Conservation (phyloP, 2,888 invertebrate species). For the Venusia cambrica region DNA sequence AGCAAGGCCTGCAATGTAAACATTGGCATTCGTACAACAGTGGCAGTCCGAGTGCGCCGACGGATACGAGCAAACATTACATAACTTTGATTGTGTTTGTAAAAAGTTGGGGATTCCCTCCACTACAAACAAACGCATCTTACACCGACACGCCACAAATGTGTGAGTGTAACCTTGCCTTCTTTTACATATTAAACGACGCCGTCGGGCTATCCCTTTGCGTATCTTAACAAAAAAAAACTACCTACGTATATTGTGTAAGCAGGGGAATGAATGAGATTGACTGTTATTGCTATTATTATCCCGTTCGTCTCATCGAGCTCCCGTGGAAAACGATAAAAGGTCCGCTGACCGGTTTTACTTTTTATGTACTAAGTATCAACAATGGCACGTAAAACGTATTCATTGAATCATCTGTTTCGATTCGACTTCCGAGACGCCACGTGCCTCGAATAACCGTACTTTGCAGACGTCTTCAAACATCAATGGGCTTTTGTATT, state of each 20-base stretch:
- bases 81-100: slow-evolving; percentile 82
- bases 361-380: slow-evolving; percentile 72
- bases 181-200: slow-evolving; percentile 80
- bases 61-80: slow-evolving; percentile 78
- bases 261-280: slow-evolving; percentile 75
- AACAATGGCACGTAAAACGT: slow-evolving; percentile 76
- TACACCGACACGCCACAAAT: slow-evolving; percentile 57
- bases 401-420: slow-evolving; percentile 72
- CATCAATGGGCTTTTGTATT: slow-evolving; percentile 30
- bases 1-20: slow-evolving; percentile 69
- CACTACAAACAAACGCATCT: slow-evolving; percentile 75
- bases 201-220: slow-evolving; percentile 78
- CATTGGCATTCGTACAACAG: slow-evolving; percentile 75
- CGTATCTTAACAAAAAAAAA: slow-evolving; percentile 76
- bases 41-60: slow-evolving; percentile 60
- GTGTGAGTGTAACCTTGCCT: slow-evolving; percentile 79
- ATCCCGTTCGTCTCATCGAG: slow-evolving; percentile 62
- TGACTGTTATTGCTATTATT: slow-evolving; percentile 78
- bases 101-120: slow-evolving; percentile 81
- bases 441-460: slow-evolving; percentile 50
- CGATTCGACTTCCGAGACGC: slow-evolving; percentile 45
- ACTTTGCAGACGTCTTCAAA: slow-evolving; percentile 25
- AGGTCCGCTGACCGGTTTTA: slow-evolving; percentile 73
- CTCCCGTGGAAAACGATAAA: slow-evolving; percentile 72
- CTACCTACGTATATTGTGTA: slow-evolving; percentile 61